Evolutionary conservation across 2,113 vertebrate species (phyloP).

Genomic region (Clinocottus analis): DNA sequence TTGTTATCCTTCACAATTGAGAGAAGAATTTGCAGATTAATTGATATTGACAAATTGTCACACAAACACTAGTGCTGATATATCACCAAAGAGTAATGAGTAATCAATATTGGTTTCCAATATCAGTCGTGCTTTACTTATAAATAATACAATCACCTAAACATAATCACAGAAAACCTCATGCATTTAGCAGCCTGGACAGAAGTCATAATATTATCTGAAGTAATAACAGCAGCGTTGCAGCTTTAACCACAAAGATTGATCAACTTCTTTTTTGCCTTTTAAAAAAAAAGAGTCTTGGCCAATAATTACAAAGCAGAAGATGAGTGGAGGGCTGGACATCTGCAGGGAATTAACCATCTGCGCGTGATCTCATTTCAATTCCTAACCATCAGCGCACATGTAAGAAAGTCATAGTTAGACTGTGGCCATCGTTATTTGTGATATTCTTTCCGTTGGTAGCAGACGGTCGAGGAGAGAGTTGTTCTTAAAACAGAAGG

Average conservation of each 20-base stretch:
- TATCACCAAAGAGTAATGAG: neutral
- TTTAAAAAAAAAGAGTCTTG: conserved; percentile 41
- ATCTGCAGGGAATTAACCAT: conserved; percentile 71
- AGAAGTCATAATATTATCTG: conserved; percentile 1
- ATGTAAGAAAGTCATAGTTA: conserved; percentile 65
- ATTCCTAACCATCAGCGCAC: conserved; percentile 52
- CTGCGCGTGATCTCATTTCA: conserved; percentile 64
- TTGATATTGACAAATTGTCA: neutral
- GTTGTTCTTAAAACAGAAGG: conserved; percentile 67
- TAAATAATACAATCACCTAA: neutral
- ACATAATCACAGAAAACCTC: neutral
- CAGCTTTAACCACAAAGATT: conserved; percentile 33
- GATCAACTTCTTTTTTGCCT: conserved; percentile 33
- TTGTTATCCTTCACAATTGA: neutral
- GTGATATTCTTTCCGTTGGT: conserved; percentile 4
- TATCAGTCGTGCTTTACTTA: neutral
- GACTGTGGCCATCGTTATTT: conserved; percentile 58
- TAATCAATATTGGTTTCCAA: neutral
- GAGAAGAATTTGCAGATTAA: neutral
- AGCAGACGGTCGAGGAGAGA: conserved; percentile 71
- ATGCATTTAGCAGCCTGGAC: neutral
- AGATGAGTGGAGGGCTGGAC: conserved; percentile 48
- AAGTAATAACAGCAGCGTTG: conserved; percentile 14
- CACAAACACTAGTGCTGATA: neutral
- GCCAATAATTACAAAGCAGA: conserved; percentile 56